phyloP scores from a whole-genome alignment of 2,888 invertebrate genomes.

The Belgica antarctica region DNA sequence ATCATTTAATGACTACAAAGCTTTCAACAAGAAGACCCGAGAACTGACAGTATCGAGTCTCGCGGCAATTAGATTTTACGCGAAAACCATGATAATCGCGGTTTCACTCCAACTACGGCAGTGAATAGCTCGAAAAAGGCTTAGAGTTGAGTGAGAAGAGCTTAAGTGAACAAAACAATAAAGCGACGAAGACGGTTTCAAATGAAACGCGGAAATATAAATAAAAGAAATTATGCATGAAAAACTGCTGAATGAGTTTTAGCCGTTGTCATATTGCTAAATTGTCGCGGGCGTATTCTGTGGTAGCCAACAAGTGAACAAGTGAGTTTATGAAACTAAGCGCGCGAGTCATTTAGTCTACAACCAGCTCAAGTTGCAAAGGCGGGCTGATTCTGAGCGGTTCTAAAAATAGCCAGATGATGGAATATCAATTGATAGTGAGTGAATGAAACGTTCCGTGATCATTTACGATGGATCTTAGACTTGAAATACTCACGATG shows the following conservation, averaged over 20 bases:
- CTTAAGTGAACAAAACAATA: background rate
- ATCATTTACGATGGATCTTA: too few species aligned
- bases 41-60: background rate
- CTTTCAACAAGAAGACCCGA: background rate
- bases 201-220: conserved; percentile 42
- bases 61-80: conserved; percentile 22
- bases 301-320: background rate
- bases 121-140: too few species aligned
- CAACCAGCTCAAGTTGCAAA: conserved; percentile 16
- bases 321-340: conserved; percentile 10
- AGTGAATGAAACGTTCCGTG: conserved; percentile 15
- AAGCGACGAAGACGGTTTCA: conserved; percentile 29
- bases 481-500: too few species aligned
- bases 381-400: conserved; percentile 19
- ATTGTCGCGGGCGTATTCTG: background rate
- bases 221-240: conserved; percentile 25
- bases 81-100: conserved; percentile 21
- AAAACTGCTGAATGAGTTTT: conserved; percentile 9
- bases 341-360: conserved; percentile 9
- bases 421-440: conserved; percentile 15
- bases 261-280: background rate
- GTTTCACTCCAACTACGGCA: background rate
- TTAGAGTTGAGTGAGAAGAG: conserved; percentile 9
- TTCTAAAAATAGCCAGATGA: conserved; percentile 1
- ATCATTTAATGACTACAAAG: too few species aligned